A percentile compares a stretch with the other conserved stretches of the same genome.
These are phyloP conservation scores for Penaeus japonicus DNA, from an alignment of 1,140 invertebrate species.

Conservation along the genomic window DNA sequence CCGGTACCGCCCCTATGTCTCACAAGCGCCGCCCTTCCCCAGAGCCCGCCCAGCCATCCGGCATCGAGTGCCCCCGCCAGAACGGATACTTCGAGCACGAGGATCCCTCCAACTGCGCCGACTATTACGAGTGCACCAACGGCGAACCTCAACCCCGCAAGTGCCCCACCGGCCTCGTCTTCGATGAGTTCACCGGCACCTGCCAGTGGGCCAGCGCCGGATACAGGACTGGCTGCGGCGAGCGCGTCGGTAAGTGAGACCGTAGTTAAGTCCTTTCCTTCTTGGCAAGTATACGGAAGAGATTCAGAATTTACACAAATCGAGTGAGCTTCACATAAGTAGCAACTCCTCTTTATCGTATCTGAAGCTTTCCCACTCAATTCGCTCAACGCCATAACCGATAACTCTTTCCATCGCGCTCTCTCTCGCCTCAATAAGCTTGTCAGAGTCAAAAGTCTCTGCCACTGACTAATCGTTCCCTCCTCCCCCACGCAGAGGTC, in stretches of 20 bases:
- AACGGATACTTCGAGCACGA: constrained; percentile 84
- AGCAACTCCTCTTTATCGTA: too few species aligned
- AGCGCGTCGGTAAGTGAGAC: constrained; percentile 19
- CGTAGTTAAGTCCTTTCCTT: not conserved
- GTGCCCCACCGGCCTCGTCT: constrained; percentile 84
- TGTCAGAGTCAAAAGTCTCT: too few species aligned
- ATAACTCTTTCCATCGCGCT: too few species aligned
- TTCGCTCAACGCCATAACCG: too few species aligned
- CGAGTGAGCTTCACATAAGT: too few species aligned
- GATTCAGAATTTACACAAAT: too few species aligned
- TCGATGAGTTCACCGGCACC: constrained; percentile 77
- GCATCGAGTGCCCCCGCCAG: constrained; percentile 74
- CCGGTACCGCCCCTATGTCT: not conserved
- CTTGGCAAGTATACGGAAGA: not conserved
- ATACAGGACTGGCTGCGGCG: constrained; percentile 37
- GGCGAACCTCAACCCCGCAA: constrained; percentile 75
- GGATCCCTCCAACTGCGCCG: constrained; percentile 79
- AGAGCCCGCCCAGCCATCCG: constrained; percentile 60
- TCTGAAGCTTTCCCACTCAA: too few species aligned
- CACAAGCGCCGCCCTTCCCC: constrained; percentile 23
- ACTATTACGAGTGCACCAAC: constrained; percentile 83
- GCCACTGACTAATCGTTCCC: not conserved
- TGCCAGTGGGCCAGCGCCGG: constrained; percentile 80
- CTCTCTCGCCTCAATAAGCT: too few species aligned
- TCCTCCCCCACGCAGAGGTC: constrained; percentile 29